A percentile compares a stretch with the other conserved stretches of the same genome.
Conservation (phyloP, 2,888 invertebrate genomes). For the Morpho helenor region DNA sequence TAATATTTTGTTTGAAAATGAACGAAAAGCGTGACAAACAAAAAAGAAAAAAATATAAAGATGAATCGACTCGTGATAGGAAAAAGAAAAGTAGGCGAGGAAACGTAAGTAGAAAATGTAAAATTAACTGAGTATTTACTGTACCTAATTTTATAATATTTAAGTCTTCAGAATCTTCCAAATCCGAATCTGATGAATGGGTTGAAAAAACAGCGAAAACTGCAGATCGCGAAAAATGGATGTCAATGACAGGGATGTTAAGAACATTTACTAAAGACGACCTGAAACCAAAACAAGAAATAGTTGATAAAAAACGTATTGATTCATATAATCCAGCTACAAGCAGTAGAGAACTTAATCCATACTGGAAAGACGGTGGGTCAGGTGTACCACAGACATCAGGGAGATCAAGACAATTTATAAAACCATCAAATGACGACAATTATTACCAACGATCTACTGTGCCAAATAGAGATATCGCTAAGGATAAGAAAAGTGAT, state of each 20-base stretch:
- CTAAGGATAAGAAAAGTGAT: background rate
- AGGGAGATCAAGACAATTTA: constrained; percentile 52
- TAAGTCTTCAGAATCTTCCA: constrained; percentile 52
- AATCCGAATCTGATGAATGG: constrained; percentile 77
- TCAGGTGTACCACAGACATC: constrained; percentile 84
- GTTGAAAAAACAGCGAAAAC: constrained; percentile 66
- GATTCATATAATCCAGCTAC: constrained; percentile 84
- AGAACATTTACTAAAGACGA: constrained; percentile 70
- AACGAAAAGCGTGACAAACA: constrained; percentile 57
- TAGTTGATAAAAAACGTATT: constrained; percentile 72
- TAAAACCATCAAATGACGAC: constrained; percentile 58
- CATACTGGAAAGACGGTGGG: constrained; percentile 95
- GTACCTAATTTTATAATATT: constrained; percentile 7
- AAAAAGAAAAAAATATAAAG: constrained; percentile 50
- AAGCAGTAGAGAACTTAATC: constrained; percentile 90
- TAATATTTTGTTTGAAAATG: constrained; percentile 29
- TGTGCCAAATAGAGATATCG: constrained; percentile 22
- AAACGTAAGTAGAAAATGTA: constrained; percentile 40
- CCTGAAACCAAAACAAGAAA: constrained; percentile 66
- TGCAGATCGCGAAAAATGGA: constrained; percentile 86
- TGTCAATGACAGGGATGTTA: constrained; percentile 81
- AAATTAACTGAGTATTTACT: background rate
- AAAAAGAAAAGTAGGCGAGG: constrained; percentile 37
- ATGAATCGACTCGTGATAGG: constrained; percentile 41
- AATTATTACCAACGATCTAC: constrained; percentile 43